phyloP scores from a whole-genome alignment of 1,140 invertebrate genomes.

The Physella acuta region DNA sequence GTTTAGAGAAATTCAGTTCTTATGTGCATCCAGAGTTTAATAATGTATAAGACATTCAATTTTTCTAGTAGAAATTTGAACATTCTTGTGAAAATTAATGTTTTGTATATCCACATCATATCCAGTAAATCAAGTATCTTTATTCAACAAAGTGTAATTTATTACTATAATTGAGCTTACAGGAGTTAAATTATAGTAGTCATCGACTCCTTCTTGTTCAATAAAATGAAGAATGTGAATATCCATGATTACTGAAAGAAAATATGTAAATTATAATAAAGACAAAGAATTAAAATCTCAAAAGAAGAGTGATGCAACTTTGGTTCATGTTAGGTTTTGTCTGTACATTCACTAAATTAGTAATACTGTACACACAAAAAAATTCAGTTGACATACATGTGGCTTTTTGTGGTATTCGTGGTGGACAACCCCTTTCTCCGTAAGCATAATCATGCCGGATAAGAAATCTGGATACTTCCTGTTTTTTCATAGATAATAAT shows the following conservation, averaged over 20 bases:
- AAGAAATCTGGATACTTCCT: slow-evolving; percentile 70
- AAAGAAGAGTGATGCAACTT: background rate
- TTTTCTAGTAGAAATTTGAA: no score
- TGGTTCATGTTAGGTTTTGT: no score
- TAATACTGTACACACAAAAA: no score
- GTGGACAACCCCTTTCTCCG: slow-evolving; percentile 67
- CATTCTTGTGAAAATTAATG: no score
- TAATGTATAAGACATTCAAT: no score
- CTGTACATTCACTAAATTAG: no score
- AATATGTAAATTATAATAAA: no score
- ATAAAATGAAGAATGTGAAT: slow-evolving; percentile 38
- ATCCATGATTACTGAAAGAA: slow-evolving; percentile 38
- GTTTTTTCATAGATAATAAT: slow-evolving; percentile 67
- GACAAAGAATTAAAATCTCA: background rate
- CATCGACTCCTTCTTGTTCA: slow-evolving; percentile 37
- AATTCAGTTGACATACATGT: slow-evolving; percentile 33
- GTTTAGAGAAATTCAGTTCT: no score
- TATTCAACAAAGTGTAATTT: no score
- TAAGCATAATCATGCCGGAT: slow-evolving; percentile 71
- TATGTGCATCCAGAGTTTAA: no score
- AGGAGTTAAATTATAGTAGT: slow-evolving; percentile 34
- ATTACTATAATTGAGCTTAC: slow-evolving; percentile 28
- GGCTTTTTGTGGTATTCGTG: slow-evolving; percentile 67
- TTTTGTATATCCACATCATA: no score
- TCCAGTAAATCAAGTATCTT: no score